phyloP scores from a whole-genome alignment of 2,888 invertebrate genomes.

The Apotomis capreana region DNA sequence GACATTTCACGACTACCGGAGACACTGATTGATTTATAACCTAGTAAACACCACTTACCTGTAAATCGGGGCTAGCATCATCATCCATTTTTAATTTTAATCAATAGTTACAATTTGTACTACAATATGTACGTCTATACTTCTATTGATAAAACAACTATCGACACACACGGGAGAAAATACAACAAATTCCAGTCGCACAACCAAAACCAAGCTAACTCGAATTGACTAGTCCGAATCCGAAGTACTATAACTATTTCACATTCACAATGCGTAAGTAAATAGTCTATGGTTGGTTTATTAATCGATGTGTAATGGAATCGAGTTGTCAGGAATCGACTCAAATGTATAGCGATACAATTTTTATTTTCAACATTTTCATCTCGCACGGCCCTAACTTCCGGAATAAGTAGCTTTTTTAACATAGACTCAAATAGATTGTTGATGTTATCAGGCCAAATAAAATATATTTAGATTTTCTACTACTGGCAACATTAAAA shows the following conservation, averaged over 20 bases:
- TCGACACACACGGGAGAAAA: constrained; percentile 16
- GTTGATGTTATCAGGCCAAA: not conserved
- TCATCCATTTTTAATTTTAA: constrained; percentile 58
- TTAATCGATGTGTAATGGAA: not conserved
- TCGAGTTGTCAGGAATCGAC: constrained; percentile 16
- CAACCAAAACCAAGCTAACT: constrained; percentile 29
- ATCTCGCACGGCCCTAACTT: constrained; percentile 12
- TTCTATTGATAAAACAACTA: constrained; percentile 42
- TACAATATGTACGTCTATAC: constrained; percentile 25
- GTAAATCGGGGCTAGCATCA: constrained; percentile 73
- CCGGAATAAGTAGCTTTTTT: constrained; percentile 7
- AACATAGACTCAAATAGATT: not conserved
- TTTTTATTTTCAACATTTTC: not conserved
- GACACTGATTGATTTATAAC: constrained; percentile 44
- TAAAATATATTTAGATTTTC: not conserved
- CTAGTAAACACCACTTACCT: constrained; percentile 57
- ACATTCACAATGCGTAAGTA: constrained; percentile 16
- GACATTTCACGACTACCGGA: constrained; percentile 50
- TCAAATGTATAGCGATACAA: too few species aligned
- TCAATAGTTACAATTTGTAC: constrained; percentile 36
- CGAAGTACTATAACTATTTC: constrained; percentile 10
- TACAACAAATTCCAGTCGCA: constrained; percentile 30
- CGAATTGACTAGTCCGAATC: not conserved
- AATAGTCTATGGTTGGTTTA: not conserved
- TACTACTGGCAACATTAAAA: not conserved